A percentile compares a stretch with the other conserved stretches of the same genome.
Conservation (phyloP, 2,113 vertebrate genomes). For the Macrotis lagotis region DNA sequence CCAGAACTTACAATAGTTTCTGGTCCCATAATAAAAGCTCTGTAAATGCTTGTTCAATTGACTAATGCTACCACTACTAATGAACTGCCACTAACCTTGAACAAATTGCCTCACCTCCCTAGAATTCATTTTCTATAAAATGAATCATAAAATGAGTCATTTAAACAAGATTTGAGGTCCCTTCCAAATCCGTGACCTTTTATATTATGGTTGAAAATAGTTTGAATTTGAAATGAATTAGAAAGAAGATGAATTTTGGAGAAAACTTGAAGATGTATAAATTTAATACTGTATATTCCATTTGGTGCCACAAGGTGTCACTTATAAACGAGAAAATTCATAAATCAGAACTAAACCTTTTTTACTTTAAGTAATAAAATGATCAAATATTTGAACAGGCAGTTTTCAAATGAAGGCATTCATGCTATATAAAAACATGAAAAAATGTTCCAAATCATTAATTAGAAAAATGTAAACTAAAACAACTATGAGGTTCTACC, state of each 20-base stretch:
- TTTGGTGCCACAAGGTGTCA: conserved; percentile 42
- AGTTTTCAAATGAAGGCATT: no score
- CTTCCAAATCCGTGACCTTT: neutral
- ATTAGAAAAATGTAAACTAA: no score
- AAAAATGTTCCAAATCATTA: no score
- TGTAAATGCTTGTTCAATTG: neutral
- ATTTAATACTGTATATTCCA: conserved; percentile 7
- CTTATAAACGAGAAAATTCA: conserved; percentile 17
- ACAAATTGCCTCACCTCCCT: neutral
- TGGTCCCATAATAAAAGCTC: neutral
- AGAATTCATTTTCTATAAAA: neutral
- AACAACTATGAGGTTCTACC: no score
- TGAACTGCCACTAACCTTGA: neutral
- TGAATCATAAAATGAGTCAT: neutral
- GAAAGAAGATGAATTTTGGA: neutral
- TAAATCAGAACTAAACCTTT: neutral
- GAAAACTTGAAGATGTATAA: conserved; percentile 14
- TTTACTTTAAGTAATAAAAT: neutral
- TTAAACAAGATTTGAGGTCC: neutral
- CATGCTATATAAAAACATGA: no score
- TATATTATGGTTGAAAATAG: neutral
- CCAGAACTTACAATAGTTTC: neutral
- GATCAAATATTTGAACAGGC: no score
- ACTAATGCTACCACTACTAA: neutral
- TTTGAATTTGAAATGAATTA: conserved; percentile 1